phyloP scores from a whole-genome alignment of 2,113 vertebrate genomes.

The Halcyon malimbica region DNA sequence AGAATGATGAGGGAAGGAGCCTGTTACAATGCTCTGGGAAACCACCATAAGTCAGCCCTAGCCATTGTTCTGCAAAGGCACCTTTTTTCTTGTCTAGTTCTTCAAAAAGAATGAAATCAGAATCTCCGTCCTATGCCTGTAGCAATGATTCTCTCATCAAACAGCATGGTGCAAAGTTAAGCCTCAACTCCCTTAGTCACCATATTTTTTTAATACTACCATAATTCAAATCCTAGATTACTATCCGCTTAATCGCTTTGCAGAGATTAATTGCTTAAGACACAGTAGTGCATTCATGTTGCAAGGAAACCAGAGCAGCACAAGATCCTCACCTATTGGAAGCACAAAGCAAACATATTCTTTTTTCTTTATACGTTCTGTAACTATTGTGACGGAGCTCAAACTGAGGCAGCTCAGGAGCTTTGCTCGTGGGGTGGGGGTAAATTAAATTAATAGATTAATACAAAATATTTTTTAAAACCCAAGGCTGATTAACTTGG shows the following conservation, averaged over 20 bases:
- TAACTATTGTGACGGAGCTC: background rate
- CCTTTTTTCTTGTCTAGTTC: background rate
- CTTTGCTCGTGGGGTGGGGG: background rate
- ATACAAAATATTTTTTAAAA: conserved; percentile 38
- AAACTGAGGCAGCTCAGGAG: background rate
- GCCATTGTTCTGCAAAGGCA: background rate
- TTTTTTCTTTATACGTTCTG: background rate
- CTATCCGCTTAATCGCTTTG: conserved; percentile 23
- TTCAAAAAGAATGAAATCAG: background rate
- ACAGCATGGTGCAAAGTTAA: background rate
- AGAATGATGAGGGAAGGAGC: background rate
- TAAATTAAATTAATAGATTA: conserved; percentile 36
- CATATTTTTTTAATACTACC: background rate
- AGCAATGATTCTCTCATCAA: background rate
- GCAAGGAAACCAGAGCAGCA: conserved; percentile 1
- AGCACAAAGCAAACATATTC: background rate
- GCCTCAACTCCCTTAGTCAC: background rate
- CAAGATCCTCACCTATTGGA: background rate
- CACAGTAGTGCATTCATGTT: background rate
- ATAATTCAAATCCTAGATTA: conserved; percentile 34
- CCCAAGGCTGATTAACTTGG: conserved; percentile 4
- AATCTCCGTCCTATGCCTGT: background rate
- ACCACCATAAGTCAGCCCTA: background rate
- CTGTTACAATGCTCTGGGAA: background rate
- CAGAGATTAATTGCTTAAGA: conserved; percentile 6